Conservation (phyloP, 2,113 vertebrate species). For the Mobula birostris region DNA sequence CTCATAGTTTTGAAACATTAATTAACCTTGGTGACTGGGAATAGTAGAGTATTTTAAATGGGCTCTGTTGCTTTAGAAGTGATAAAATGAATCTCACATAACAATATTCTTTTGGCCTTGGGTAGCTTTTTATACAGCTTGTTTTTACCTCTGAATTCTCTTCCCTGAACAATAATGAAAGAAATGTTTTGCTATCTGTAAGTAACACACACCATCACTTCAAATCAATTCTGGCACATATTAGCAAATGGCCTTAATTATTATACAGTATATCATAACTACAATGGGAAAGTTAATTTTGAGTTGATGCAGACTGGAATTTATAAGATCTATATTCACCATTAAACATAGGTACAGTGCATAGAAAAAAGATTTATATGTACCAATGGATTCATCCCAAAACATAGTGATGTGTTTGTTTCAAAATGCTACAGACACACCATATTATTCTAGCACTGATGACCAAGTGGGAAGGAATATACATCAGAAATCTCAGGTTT, state of each 20-base stretch:
- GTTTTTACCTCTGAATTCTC: not conserved
- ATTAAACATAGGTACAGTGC: not conserved
- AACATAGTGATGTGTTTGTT: not conserved
- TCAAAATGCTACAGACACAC: not conserved
- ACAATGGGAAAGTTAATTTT: not conserved
- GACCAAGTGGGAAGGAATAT: not conserved
- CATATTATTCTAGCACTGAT: not conserved
- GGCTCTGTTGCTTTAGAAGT: constrained; percentile 8
- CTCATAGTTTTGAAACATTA: constrained; percentile 34
- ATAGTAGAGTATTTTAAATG: constrained; percentile 7
- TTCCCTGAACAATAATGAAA: constrained; percentile 9
- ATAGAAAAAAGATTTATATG: not conserved
- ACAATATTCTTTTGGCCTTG: constrained; percentile 23
- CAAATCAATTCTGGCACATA: constrained; percentile 6
- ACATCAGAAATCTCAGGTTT: not conserved
- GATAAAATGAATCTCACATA: constrained; percentile 17
- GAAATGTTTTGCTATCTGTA: not conserved
- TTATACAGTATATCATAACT: not conserved
- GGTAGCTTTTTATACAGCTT: not conserved
- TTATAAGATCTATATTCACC: not conserved
- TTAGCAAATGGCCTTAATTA: not conserved
- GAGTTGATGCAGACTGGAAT: not conserved
- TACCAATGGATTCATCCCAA: not conserved
- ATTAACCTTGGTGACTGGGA: constrained; percentile 15
- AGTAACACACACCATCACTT: not conserved